phyloP scores from a whole-genome alignment of 2,888 invertebrate genomes.

The Apodemia zela region DNA sequence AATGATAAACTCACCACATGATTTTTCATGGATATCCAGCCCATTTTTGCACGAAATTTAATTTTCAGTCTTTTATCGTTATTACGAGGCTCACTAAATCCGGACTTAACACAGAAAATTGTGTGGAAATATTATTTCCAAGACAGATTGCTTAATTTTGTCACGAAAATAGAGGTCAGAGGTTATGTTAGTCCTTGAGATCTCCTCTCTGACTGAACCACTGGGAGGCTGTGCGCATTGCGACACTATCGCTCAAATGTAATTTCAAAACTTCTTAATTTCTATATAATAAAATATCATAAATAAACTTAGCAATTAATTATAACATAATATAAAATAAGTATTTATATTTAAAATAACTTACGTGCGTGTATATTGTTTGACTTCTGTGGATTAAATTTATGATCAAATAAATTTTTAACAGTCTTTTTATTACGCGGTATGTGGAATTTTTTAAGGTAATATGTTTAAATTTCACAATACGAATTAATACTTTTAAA shows the following conservation, averaged over 20 bases:
- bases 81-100: slow-evolving; percentile 33
- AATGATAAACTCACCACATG: slow-evolving; percentile 63
- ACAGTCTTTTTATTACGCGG: not conserved
- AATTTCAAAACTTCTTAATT: not conserved
- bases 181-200: slow-evolving; percentile 69
- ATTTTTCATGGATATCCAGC: slow-evolving; percentile 77
- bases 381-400: not conserved
- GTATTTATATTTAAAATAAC: not conserved
- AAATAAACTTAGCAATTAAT: not conserved
- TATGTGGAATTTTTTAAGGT: not conserved
- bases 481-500: not conserved
- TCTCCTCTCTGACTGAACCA: slow-evolving; percentile 64
- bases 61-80: slow-evolving; percentile 60
- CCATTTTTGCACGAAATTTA: slow-evolving; percentile 64
- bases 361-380: not conserved
- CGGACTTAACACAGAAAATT: slow-evolving; percentile 7
- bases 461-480: not conserved
- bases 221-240: slow-evolving; percentile 78
- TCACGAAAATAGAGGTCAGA: slow-evolving; percentile 36
- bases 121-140: not conserved
- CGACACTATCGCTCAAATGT: slow-evolving; percentile 49
- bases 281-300: not conserved
- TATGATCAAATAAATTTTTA: not conserved
- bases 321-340: not conserved
- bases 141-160: slow-evolving; percentile 11